Evolutionary conservation across 2,797 vertebrate genomes (phyloP).

Genomic region (Liasis olivaceus): DNA sequence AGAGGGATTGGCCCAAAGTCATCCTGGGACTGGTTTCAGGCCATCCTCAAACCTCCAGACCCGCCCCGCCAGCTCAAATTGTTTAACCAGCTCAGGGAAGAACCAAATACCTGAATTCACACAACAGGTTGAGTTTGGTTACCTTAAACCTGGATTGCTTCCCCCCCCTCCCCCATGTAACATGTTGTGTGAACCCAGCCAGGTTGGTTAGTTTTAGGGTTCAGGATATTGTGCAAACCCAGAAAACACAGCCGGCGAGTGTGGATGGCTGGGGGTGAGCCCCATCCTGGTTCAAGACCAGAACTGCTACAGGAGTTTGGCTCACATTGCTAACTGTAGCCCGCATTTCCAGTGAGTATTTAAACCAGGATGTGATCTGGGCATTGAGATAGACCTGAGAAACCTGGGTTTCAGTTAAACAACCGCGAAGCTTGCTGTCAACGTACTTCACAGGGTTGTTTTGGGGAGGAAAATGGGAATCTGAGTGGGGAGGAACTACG

Average conservation of each 20-base stretch:
- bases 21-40: neutral
- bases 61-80: neutral
- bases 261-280: neutral
- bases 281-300: neutral
- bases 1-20: neutral
- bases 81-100: neutral
- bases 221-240: neutral
- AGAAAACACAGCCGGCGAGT: neutral
- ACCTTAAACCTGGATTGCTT: neutral
- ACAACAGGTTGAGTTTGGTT: neutral
- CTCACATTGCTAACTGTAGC: neutral
- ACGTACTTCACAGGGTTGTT: neutral
- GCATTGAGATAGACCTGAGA: neutral
- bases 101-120: neutral
- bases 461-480: neutral
- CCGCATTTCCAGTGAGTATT: neutral
- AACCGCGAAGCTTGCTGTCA: neutral
- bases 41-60: neutral
- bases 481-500: neutral
- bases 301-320: neutral
- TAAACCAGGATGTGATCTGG: neutral
- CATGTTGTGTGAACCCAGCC: neutral
- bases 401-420: neutral
- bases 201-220: too few relatives aligned
- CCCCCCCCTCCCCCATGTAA: rapidly evolving